phyloP scores from a whole-genome alignment of 2,113 vertebrate species.

The Podarcis raffonei region DNA sequence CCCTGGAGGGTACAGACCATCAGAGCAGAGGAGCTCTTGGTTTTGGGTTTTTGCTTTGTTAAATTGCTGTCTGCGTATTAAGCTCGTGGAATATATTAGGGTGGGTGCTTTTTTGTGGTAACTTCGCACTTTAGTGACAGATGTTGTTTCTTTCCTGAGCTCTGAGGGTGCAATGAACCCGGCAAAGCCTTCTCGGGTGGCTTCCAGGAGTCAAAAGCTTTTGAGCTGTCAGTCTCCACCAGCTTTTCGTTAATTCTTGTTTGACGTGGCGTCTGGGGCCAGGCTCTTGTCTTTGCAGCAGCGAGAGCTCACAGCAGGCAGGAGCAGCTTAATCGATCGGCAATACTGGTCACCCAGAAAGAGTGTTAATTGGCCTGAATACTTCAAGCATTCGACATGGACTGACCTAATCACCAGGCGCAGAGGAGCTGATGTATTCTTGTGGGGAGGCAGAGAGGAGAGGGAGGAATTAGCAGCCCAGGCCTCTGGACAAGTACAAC shows the following conservation, averaged over 20 bases:
- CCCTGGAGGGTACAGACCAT: neutral
- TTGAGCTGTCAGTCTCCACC: conserved; percentile 54
- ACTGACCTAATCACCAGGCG: conserved; percentile 68
- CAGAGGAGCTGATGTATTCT: conserved; percentile 63
- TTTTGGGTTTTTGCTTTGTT: conserved; percentile 29
- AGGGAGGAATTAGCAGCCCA: conserved; percentile 46
- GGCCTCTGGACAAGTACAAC: neutral
- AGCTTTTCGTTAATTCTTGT: conserved; percentile 68
- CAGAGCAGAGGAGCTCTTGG: neutral
- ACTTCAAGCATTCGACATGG: conserved; percentile 60
- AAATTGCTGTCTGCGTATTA: conserved; percentile 36
- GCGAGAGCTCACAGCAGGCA: conserved; percentile 62
- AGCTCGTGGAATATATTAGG: conserved; percentile 39
- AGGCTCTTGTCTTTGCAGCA: conserved; percentile 46
- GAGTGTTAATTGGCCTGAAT: conserved; percentile 69
- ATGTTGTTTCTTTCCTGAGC: conserved; percentile 61
- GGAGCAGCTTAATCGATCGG: conserved; percentile 64
- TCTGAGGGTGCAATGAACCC: conserved; percentile 36
- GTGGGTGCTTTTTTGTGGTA: conserved; percentile 1
- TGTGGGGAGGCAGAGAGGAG: conserved; percentile 48
- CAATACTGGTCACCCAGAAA: conserved; percentile 63
- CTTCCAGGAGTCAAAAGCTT: conserved; percentile 53
- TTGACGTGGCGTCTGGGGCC: conserved; percentile 47
- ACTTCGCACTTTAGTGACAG: conserved; percentile 59
- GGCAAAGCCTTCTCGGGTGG: conserved; percentile 50